phyloP scores from a whole-genome alignment of 2,113 vertebrate species.

The Poeciliopsis turrubarensis region DNA sequence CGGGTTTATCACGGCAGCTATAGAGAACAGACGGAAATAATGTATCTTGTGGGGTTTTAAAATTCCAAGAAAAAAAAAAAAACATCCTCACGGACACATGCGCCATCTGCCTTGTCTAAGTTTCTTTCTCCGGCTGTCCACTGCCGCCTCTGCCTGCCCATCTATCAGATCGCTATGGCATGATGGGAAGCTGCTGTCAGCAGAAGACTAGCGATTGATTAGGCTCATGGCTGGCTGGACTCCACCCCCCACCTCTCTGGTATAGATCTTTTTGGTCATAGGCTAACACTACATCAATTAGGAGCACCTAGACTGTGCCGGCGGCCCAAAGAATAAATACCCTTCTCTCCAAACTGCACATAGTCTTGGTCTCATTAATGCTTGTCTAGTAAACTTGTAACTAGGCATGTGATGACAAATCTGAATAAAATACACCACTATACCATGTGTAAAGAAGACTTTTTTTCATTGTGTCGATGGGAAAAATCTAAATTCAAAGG shows the following conservation, averaged over 20 bases:
- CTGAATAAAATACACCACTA: slow-evolving; percentile 37
- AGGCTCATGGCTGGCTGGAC: slow-evolving; percentile 54
- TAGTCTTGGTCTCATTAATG: slow-evolving; percentile 66
- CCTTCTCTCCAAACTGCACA: slow-evolving; percentile 61
- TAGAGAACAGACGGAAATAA: slow-evolving; percentile 68
- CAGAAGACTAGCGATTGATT: slow-evolving; percentile 74
- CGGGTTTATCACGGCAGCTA: slow-evolving; percentile 76
- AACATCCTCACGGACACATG: slow-evolving; percentile 33
- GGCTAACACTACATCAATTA: slow-evolving; percentile 77
- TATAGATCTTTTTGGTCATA: slow-evolving; percentile 71
- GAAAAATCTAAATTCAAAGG: slow-evolving; percentile 17
- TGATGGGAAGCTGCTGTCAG: slow-evolving; percentile 75
- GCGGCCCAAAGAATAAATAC: slow-evolving; percentile 73
- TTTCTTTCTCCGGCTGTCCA: slow-evolving; percentile 55
- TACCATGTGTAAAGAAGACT: slow-evolving; percentile 15
- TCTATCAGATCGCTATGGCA: slow-evolving; percentile 68
- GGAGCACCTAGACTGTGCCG: slow-evolving; percentile 69
- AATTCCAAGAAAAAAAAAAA: slow-evolving; percentile 33
- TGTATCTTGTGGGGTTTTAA: slow-evolving; percentile 70
- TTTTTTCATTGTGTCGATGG: background rate
- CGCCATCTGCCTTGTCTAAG: slow-evolving; percentile 46
- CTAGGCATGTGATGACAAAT: slow-evolving; percentile 62
- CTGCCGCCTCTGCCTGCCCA: slow-evolving; percentile 39
- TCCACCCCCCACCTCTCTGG: slow-evolving; percentile 43
- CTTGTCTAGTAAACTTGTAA: slow-evolving; percentile 62